Conservation (phyloP, 2,113 vertebrate genomes). For the Anser cygnoides region DNA sequence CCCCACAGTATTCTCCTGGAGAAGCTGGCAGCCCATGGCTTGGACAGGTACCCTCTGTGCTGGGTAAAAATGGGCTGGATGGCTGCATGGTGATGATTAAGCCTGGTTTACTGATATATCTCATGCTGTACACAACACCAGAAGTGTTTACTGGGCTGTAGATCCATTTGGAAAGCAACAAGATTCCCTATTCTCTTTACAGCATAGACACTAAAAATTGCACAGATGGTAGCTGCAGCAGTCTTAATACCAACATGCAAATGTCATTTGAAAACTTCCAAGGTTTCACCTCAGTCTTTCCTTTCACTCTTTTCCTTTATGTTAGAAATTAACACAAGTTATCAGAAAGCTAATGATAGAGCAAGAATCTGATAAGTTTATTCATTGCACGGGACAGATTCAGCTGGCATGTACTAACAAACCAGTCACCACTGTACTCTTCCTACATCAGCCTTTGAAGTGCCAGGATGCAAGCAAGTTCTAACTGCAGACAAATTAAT, state of each 20-base stretch:
- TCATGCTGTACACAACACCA: not conserved
- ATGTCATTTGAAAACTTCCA: not conserved
- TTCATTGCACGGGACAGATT: not conserved
- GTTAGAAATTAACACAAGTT: not conserved
- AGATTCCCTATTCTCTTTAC: not conserved
- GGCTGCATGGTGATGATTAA: not conserved
- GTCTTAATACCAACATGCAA: not conserved
- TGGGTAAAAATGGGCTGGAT: no score
- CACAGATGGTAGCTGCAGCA: not conserved
- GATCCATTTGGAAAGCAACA: not conserved
- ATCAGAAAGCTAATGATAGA: not conserved
- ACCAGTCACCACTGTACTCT: not conserved
- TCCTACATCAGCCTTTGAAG: not conserved
- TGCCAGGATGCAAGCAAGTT: not conserved
- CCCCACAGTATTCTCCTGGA: no score
- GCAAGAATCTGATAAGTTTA: not conserved
- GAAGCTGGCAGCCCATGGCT: no score
- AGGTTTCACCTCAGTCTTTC: not conserved
- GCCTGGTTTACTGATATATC: not conserved
- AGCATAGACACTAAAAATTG: not conserved
- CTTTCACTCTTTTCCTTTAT: not conserved
- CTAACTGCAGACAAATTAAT: not conserved
- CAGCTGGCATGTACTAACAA: not conserved
- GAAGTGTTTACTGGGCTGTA: not conserved
- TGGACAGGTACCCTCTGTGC: no score